Percentiles rank a stretch among this genome's conserved stretches.
Conservation (phyloP, 2,113 vertebrate species). For the Nerophis lumbriciformis region DNA sequence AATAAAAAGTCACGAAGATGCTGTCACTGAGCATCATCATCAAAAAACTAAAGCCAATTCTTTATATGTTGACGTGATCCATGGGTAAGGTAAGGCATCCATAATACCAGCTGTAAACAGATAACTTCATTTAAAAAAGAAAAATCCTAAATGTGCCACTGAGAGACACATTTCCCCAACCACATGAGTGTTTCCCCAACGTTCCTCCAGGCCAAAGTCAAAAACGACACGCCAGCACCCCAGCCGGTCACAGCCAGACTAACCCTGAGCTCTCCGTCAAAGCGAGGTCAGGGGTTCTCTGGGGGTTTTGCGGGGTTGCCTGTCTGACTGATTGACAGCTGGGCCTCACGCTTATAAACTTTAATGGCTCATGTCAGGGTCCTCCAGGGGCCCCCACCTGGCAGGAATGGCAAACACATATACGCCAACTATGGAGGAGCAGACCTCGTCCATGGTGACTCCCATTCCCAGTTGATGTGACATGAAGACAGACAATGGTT, state of each 20-base stretch:
- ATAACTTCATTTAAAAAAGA: too few relatives aligned
- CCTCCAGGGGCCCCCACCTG: constrained; percentile 54
- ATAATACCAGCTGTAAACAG: too few relatives aligned
- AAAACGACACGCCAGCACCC: constrained; percentile 8
- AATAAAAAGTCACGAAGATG: too few relatives aligned
- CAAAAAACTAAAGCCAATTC: too few relatives aligned
- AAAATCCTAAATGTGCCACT: neutral
- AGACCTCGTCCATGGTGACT: constrained; percentile 17
- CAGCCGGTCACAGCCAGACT: constrained; percentile 10
- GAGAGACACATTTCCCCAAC: neutral
- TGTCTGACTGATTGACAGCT: constrained; percentile 66
- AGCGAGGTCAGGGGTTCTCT: constrained; percentile 52
- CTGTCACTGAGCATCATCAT: too few relatives aligned
- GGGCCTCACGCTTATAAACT: constrained; percentile 68
- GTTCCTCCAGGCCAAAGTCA: constrained; percentile 13
- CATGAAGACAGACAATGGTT: neutral
- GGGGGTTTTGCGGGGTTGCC: constrained; percentile 47
- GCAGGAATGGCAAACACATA: constrained; percentile 55
- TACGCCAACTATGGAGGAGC: constrained; percentile 11
- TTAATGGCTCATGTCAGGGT: constrained; percentile 72
- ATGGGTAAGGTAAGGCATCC: too few relatives aligned
- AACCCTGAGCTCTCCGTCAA: constrained; percentile 39
- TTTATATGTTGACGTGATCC: too few relatives aligned
- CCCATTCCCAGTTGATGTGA: constrained; percentile 26
- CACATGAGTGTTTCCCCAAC: constrained; percentile 24